phyloP scores from a whole-genome alignment of 2,113 vertebrate genomes.

The Rhinopomastus cyanomelas region DNA sequence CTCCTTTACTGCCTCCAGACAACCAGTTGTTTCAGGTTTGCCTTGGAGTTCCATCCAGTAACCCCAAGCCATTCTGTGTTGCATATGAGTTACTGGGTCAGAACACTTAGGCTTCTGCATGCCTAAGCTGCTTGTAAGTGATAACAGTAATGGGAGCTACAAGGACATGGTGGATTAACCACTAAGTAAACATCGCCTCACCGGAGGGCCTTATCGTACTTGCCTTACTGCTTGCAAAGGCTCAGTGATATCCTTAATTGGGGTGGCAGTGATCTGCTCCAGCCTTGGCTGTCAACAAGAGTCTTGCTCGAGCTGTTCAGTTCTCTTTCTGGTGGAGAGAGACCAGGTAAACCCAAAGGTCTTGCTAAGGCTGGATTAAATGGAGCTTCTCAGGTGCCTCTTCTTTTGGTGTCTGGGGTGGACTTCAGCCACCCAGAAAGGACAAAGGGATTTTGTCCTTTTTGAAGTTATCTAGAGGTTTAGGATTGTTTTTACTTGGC shows the following conservation, averaged over 20 bases:
- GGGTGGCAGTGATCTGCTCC: neutral
- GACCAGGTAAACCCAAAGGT: neutral
- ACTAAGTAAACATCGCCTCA: neutral
- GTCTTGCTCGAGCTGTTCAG: neutral
- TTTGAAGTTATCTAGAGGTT: neutral
- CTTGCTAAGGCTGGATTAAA: neutral
- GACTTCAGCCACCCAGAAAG: neutral
- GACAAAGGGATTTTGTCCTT: neutral
- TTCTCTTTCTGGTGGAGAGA: neutral
- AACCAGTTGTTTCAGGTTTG: neutral
- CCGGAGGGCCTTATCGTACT: neutral
- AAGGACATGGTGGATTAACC: neutral
- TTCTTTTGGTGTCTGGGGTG: neutral
- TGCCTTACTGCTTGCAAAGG: neutral
- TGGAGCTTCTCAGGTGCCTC: neutral
- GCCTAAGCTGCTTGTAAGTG: neutral
- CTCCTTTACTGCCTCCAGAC: neutral
- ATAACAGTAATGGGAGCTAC: neutral
- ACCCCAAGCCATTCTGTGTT: neutral
- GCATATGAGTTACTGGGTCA: neutral
- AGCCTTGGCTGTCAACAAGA: neutral
- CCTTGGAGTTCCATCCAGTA: neutral
- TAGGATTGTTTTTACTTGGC: neutral
- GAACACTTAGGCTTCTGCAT: neutral
- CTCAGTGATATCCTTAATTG: neutral